A percentile compares a stretch with the other conserved stretches of the same genome.
phyloP scores from a whole-genome alignment of 1,140 invertebrate genomes.

The Heliothis virescens region DNA sequence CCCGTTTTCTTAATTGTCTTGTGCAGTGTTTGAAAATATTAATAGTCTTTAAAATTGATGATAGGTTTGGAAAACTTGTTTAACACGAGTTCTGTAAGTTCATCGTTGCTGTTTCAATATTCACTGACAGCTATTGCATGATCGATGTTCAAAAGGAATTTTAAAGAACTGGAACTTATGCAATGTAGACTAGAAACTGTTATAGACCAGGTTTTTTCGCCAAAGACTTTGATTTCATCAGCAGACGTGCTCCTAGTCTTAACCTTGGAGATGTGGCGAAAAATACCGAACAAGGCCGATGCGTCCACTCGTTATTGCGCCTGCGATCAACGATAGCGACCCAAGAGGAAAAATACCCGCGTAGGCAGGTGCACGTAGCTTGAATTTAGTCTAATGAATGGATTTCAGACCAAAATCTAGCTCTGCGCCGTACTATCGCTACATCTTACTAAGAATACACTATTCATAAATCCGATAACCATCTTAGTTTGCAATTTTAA shows the following conservation, averaged over 20 bases:
- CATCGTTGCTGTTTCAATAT: background rate
- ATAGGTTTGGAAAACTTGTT: constrained; percentile 25
- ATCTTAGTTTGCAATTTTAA: constrained; percentile 45
- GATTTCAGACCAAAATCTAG: constrained; percentile 45
- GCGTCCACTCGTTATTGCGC: constrained; percentile 39
- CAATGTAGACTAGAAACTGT: background rate
- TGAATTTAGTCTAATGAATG: constrained; percentile 49
- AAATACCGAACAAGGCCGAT: constrained; percentile 40
- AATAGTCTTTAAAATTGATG: constrained; percentile 21
- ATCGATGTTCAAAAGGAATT: background rate
- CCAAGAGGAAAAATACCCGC: constrained; percentile 29
- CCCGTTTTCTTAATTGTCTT: constrained; percentile 33
- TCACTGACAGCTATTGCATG: background rate
- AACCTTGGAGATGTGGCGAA: constrained; percentile 40
- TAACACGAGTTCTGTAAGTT: background rate
- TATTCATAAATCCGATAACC: constrained; percentile 29
- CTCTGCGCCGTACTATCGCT: constrained; percentile 16
- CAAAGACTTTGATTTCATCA: constrained; percentile 35
- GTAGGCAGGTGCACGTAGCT: constrained; percentile 45
- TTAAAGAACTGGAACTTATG: background rate
- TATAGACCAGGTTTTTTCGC: background rate
- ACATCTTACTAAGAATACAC: constrained; percentile 40
- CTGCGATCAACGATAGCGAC: constrained; percentile 32
- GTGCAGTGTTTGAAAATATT: constrained; percentile 16
- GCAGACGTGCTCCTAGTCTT: constrained; percentile 11